Conservation (phyloP, 2,888 invertebrate species). For the Drosophila pseudotalamancana region DNA sequence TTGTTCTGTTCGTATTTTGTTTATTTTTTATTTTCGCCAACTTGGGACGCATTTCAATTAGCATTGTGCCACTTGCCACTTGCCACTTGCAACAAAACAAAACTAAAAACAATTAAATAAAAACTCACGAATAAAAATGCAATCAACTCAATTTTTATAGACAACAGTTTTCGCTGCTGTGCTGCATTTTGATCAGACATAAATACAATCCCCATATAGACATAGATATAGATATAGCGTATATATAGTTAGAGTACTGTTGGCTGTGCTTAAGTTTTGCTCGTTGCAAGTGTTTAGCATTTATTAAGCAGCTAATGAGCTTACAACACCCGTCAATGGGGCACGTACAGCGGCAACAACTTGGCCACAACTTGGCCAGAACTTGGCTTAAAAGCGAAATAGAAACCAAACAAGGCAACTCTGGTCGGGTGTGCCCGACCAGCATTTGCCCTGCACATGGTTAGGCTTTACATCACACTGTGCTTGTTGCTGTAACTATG, state of each 20-base stretch:
- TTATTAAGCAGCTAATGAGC: conserved; percentile 50
- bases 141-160: conserved; percentile 40
- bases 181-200: conserved; percentile 23
- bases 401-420: not conserved
- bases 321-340: conserved; percentile 22
- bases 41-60: conserved; percentile 45
- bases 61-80: conserved; percentile 52
- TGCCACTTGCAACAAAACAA: conserved; percentile 43
- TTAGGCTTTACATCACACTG: no score
- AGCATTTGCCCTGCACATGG: no score
- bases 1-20: conserved; percentile 11
- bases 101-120: conserved; percentile 33
- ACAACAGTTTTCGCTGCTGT: conserved; percentile 7
- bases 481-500: no score
- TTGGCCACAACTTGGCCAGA: conserved; percentile 4
- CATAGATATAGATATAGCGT: conserved; percentile 7
- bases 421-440: no score
- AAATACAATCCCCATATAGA: conserved; percentile 1
- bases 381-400: not conserved
- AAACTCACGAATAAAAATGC: conserved; percentile 36
- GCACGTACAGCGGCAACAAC: conserved; percentile 24
- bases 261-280: conserved; percentile 5
- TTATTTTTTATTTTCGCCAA: conserved; percentile 9
- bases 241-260: not conserved
- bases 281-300: conserved; percentile 23